Conservation (phyloP, 2,113 vertebrate species). For the Colossoma macropomum region DNA sequence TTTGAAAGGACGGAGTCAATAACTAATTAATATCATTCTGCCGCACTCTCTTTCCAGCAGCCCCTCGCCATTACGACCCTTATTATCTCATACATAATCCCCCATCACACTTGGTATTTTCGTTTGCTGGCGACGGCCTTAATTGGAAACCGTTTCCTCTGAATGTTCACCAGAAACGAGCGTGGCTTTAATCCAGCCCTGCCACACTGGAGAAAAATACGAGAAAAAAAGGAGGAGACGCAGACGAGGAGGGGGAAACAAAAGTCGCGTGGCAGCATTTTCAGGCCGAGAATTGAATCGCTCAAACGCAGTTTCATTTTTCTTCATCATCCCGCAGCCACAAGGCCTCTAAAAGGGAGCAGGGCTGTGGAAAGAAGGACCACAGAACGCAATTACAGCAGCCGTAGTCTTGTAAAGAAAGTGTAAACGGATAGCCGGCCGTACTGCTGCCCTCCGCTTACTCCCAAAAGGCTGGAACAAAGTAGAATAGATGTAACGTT, state of each 20-base stretch:
- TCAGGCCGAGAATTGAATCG: conserved; percentile 78
- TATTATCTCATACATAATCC: conserved; percentile 76
- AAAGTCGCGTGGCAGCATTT: conserved; percentile 76
- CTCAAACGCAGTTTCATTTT: conserved; percentile 82
- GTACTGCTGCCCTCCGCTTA: conserved; percentile 67
- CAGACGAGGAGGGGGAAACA: neutral
- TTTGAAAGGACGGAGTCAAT: conserved; percentile 62
- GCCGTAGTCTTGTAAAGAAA: conserved; percentile 76
- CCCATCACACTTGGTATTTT: conserved; percentile 67
- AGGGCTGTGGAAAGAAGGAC: conserved; percentile 73
- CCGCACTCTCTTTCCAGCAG: conserved; percentile 62
- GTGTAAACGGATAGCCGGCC: conserved; percentile 76
- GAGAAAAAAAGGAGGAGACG: neutral
- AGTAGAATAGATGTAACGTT: conserved; percentile 81
- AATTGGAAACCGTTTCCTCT: conserved; percentile 76
- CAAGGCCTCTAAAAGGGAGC: conserved; percentile 80
- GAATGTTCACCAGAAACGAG: conserved; percentile 56
- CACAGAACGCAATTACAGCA: conserved; percentile 81
- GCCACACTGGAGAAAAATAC: conserved; percentile 34
- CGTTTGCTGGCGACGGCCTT: conserved; percentile 63
- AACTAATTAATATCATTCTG: conserved; percentile 69
- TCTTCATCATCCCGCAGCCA: conserved; percentile 80
- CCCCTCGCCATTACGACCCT: conserved; percentile 60
- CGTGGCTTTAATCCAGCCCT: conserved; percentile 56
- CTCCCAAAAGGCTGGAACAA: conserved; percentile 78